Evolutionary conservation across 2,797 vertebrate species (phyloP).

Genomic region (Rhinella marina): DNA sequence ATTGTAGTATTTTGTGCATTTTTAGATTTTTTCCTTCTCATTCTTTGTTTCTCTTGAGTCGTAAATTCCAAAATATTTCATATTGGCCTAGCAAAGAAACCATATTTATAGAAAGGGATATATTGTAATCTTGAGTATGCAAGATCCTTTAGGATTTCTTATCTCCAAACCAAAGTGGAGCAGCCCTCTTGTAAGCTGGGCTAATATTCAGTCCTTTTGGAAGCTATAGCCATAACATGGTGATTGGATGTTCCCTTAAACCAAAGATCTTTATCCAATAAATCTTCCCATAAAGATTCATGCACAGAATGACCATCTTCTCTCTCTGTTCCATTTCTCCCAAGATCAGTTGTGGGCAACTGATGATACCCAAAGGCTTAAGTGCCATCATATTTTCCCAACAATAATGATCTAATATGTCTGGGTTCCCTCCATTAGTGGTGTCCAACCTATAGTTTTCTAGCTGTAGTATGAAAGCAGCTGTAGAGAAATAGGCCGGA

Average conservation of each 20-base stretch:
- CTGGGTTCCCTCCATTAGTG: not conserved
- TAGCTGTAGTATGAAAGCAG: not conserved
- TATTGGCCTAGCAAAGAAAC: not conserved
- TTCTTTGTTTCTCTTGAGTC: not conserved
- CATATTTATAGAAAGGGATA: not conserved
- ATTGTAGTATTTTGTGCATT: not conserved
- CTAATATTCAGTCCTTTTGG: not conserved
- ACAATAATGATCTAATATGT: not conserved
- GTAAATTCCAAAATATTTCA: constrained; percentile 20
- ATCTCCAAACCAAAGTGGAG: not conserved
- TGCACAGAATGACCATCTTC: not conserved
- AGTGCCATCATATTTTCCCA: not conserved
- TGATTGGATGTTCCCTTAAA: not conserved
- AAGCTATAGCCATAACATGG: not conserved
- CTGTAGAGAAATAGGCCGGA: not conserved
- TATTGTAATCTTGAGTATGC: not conserved
- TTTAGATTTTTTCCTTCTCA: not conserved
- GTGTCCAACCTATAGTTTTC: not conserved
- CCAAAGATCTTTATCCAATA: not conserved
- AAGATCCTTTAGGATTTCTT: not conserved
- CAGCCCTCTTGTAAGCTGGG: not conserved
- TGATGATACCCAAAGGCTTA: not conserved
- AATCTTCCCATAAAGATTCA: not conserved
- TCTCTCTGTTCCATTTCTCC: not conserved
- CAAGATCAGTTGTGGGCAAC: not conserved